A percentile compares a stretch with the other conserved stretches of the same genome.
These are phyloP conservation scores for Sycophila texana DNA, from an alignment of 2,888 invertebrate genomes.

Conservation along the genomic window DNA sequence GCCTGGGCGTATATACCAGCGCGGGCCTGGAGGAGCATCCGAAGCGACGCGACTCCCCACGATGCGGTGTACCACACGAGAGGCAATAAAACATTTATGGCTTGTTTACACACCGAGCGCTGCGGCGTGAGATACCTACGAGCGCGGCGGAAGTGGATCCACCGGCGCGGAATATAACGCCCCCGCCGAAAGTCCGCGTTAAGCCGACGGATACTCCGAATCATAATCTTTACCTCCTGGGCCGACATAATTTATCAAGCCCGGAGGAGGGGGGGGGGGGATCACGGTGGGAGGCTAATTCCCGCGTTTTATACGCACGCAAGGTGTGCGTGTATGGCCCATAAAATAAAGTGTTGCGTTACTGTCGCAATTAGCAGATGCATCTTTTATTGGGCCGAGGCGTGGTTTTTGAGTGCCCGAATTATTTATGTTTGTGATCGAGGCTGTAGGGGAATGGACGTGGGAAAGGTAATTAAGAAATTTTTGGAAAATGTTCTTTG, in stretches of 20 bases:
- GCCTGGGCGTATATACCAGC: slow-evolving; percentile 2
- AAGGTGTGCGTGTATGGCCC: not conserved
- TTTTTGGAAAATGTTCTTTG: no score
- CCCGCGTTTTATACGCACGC: slow-evolving; percentile 1
- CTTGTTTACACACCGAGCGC: slow-evolving; percentile 67
- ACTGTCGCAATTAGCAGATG: slow-evolving; percentile 45
- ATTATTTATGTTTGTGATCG: not conserved
- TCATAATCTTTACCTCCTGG: slow-evolving; percentile 55
- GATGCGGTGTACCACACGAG: slow-evolving; percentile 48
- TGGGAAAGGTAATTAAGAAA: not conserved
- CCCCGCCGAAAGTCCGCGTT: slow-evolving; percentile 43
- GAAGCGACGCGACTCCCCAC: slow-evolving; percentile 50
- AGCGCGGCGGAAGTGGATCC: slow-evolving; percentile 40
- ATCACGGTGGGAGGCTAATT: slow-evolving; percentile 19
- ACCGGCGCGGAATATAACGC: slow-evolving; percentile 38
- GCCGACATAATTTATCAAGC: slow-evolving; percentile 55
- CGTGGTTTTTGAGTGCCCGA: slow-evolving; percentile 1
- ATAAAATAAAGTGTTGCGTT: slow-evolving; percentile 51
- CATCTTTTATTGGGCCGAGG: slow-evolving; percentile 32
- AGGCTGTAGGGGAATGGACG: not conserved
- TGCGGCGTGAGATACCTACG: slow-evolving; percentile 35
- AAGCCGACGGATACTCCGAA: slow-evolving; percentile 55
- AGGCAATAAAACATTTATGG: slow-evolving; percentile 71
- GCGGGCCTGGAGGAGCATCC: slow-evolving; percentile 28
- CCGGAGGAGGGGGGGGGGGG: not conserved